Evolutionary conservation across 1,140 invertebrate species (phyloP).

Genomic region (Drosophila subpulchrella): DNA sequence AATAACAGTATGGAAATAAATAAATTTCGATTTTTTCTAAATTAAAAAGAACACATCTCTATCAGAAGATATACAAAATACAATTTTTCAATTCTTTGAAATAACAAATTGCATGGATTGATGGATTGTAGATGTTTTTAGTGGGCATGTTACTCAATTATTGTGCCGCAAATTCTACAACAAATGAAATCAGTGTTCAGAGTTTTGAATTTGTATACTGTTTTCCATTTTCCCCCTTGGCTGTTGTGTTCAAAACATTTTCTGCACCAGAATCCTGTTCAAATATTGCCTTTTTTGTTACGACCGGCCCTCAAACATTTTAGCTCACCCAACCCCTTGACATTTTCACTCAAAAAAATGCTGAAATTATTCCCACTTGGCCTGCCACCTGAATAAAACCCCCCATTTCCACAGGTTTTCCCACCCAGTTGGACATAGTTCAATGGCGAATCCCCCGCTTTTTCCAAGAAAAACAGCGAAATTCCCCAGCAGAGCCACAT

Average conservation of each 20-base stretch:
- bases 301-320: background rate
- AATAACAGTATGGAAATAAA: too few relatives aligned
- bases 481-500: constrained; percentile 48
- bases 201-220: background rate
- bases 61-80: too few relatives aligned
- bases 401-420: background rate
- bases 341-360: constrained; percentile 41
- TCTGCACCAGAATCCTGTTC: background rate
- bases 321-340: constrained; percentile 13
- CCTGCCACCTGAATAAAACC: constrained; percentile 7
- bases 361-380: constrained; percentile 26
- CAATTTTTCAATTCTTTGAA: too few relatives aligned
- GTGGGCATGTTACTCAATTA: too few relatives aligned
- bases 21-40: too few relatives aligned
- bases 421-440: constrained; percentile 36
- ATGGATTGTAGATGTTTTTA: too few relatives aligned
- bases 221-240: background rate
- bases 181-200: background rate
- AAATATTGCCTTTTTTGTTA: constrained; percentile 18
- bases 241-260: background rate
- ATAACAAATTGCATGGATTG: too few relatives aligned
- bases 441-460: constrained; percentile 21
- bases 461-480: background rate
- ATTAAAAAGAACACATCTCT: too few relatives aligned
- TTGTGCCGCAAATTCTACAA: background rate